These are phyloP conservation scores for Phylloscopus trochiloides DNA, from an alignment of 2,113 vertebrate species.

Conservation along the genomic window DNA sequence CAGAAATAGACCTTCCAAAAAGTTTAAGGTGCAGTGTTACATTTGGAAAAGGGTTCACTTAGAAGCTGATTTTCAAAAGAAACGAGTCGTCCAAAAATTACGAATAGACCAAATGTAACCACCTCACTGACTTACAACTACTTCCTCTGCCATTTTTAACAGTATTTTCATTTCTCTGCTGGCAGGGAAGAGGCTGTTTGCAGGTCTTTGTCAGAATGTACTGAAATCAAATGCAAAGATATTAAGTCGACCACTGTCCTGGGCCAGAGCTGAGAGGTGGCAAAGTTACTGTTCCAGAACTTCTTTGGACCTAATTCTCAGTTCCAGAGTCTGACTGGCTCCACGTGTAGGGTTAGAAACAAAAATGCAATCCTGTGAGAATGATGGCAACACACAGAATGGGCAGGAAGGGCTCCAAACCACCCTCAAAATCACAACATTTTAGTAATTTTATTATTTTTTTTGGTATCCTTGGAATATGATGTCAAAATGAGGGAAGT, in stretches of 20 bases:
- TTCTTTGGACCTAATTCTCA: background rate
- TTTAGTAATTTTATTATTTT: background rate
- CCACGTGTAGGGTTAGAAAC: background rate
- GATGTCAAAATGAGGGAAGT: background rate
- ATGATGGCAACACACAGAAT: background rate
- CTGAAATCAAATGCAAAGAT: background rate
- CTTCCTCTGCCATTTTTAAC: background rate
- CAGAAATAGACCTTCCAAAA: background rate
- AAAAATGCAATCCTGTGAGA: background rate
- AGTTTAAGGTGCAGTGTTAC: background rate
- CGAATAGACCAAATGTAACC: background rate
- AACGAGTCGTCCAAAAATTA: background rate
- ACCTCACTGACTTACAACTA: background rate
- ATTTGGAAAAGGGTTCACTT: background rate
- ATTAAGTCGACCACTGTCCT: background rate
- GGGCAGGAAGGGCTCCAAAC: background rate
- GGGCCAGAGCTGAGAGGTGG: background rate
- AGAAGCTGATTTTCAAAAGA: background rate
- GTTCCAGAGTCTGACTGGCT: background rate
- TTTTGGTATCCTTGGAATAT: background rate
- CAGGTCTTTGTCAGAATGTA: background rate
- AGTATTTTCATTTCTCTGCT: background rate
- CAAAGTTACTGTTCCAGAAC: background rate
- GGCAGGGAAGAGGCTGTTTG: background rate
- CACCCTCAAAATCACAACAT: background rate